A percentile compares a stretch with the other conserved stretches of the same genome.
Evolutionary conservation across 2,888 invertebrate species (phyloP).

Genomic region (Heliconius ismenius): DNA sequence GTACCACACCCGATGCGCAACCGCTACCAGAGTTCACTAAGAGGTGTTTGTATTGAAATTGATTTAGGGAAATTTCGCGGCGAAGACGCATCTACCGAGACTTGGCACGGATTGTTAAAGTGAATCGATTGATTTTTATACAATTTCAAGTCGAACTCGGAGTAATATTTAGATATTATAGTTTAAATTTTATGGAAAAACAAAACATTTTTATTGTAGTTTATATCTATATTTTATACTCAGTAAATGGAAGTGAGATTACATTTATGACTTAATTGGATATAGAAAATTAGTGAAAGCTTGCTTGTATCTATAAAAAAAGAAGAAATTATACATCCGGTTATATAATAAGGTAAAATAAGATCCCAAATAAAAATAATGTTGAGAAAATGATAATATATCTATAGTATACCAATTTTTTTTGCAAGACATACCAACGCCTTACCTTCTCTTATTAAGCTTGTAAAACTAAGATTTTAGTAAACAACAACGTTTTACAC

Average conservation of each 20-base stretch:
- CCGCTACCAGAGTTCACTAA: constrained; percentile 77
- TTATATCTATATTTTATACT: neutral
- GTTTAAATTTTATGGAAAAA: neutral
- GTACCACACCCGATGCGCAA: constrained; percentile 38
- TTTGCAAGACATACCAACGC: too few species aligned
- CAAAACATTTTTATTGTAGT: neutral
- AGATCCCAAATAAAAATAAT: too few species aligned
- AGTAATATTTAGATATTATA: constrained; percentile 27
- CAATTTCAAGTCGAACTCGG: constrained; percentile 33
- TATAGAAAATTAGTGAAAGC: too few species aligned
- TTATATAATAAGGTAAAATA: too few species aligned
- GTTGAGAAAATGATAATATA: too few species aligned
- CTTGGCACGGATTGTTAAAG: constrained; percentile 62
- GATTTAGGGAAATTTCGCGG: constrained; percentile 78
- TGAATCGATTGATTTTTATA: constrained; percentile 57
- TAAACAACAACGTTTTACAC: neutral
- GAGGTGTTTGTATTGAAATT: constrained; percentile 81
- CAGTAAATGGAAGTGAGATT: neutral
- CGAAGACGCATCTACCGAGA: constrained; percentile 67
- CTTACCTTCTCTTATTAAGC: too few species aligned
- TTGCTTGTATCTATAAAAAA: too few species aligned
- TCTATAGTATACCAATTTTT: too few species aligned
- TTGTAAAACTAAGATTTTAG: neutral
- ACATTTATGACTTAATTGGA: too few species aligned
- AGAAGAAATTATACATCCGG: too few species aligned